These are phyloP conservation scores for Apomyelois bistriatella DNA, from an alignment of 2,888 invertebrate genomes.

Conservation along the genomic window DNA sequence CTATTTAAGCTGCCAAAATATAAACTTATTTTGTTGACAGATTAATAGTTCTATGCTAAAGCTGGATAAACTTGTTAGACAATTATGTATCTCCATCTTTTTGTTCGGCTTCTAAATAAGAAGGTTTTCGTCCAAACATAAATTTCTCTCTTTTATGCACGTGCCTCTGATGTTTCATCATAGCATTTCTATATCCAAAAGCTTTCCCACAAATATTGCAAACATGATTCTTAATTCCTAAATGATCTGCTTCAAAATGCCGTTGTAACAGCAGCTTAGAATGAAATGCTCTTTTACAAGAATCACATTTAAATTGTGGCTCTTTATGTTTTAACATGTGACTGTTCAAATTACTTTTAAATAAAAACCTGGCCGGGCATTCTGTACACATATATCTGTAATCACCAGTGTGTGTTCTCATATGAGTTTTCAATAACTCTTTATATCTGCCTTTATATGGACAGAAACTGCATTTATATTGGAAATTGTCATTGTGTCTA, in stretches of 20 bases:
- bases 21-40: no score
- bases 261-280: constrained; percentile 42
- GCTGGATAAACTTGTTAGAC: no score
- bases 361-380: constrained; percentile 52
- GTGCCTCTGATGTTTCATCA: constrained; percentile 57
- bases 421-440: constrained; percentile 48
- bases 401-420: constrained; percentile 50
- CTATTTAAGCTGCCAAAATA: no score
- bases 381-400: constrained; percentile 56
- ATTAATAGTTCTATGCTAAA: no score
- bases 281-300: constrained; percentile 50
- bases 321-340: constrained; percentile 53
- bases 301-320: constrained; percentile 48
- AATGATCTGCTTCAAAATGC: constrained; percentile 52
- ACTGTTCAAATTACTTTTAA: constrained; percentile 54
- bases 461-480: constrained; percentile 50
- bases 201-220: constrained; percentile 56
- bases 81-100: no score
- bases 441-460: constrained; percentile 47
- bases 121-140: constrained; percentile 37
- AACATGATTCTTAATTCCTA: constrained; percentile 55
- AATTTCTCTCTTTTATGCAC: constrained; percentile 53
- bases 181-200: constrained; percentile 57
- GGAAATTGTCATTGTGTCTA: constrained; percentile 48
- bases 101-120: constrained; percentile 41